Conservation (phyloP, 2,797 vertebrate genomes). For the Sitta carolinensis region DNA sequence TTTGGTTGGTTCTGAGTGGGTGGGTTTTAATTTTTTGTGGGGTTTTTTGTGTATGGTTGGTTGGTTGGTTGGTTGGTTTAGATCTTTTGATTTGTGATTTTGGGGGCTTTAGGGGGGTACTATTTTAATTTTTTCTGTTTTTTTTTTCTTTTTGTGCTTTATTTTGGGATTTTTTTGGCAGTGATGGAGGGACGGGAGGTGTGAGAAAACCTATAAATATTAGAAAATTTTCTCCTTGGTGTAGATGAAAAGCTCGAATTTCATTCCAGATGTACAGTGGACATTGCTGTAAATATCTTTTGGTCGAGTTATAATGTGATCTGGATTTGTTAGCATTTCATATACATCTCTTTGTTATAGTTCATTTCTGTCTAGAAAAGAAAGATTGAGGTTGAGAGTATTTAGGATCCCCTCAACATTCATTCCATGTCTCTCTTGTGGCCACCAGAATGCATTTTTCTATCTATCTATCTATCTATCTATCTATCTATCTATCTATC, state of each 20-base stretch:
- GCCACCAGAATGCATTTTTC: not conserved
- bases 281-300: not conserved
- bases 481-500: no score
- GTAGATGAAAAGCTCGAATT: not conserved
- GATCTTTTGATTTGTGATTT: not conserved
- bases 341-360: not conserved
- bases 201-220: not conserved
- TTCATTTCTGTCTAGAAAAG: not conserved
- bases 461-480: no score
- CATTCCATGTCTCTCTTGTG: not conserved
- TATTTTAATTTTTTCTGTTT: not conserved
- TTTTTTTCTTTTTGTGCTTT: no score
- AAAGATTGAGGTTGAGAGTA: rapidly evolving
- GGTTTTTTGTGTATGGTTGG: not conserved
- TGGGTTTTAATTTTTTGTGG: not conserved
- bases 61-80: not conserved
- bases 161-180: not conserved
- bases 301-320: not conserved
- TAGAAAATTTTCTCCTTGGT: not conserved
- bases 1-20: not conserved
- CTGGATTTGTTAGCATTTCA: not conserved
- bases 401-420: not conserved
- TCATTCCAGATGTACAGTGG: not conserved
- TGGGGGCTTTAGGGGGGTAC: rapidly evolving
- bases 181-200: not conserved